phyloP scores from a whole-genome alignment of 2,113 vertebrate species.

The Morone chrysops region DNA sequence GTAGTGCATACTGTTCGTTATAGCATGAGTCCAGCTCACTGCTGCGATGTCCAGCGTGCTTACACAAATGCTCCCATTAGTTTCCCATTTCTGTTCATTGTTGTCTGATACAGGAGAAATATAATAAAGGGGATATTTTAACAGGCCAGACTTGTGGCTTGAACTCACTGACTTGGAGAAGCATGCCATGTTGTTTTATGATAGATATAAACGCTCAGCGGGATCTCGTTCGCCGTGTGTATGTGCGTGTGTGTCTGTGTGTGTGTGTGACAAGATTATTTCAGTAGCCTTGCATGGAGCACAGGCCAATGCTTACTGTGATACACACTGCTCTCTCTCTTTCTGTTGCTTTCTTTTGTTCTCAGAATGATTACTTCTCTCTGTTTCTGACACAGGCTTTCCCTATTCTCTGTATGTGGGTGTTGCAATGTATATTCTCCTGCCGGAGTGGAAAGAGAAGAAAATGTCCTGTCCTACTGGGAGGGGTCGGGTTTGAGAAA shows the following conservation, averaged over 20 bases:
- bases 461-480: constrained; percentile 42
- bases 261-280: constrained; percentile 18
- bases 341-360: not conserved
- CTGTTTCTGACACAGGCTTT: not conserved
- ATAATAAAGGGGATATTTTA: constrained; percentile 21
- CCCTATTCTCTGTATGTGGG: not conserved
- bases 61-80: not conserved
- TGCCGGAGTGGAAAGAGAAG: constrained; percentile 29
- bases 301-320: not conserved
- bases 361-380: not conserved
- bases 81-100: constrained; percentile 3
- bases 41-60: not conserved
- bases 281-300: constrained; percentile 12
- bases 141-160: constrained; percentile 20
- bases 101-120: constrained; percentile 10
- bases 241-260: constrained; percentile 10
- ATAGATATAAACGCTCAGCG: constrained; percentile 18
- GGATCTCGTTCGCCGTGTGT: constrained; percentile 11
- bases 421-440: constrained; percentile 4
- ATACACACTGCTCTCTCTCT: not conserved
- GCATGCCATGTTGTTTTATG: constrained; percentile 23
- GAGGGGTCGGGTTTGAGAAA: constrained; percentile 46
- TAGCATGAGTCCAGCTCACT: not conserved
- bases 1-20: not conserved
- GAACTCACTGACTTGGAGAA: constrained; percentile 18